Conservation (phyloP, 2,888 invertebrate species). For the Diplazon laetatorius region DNA sequence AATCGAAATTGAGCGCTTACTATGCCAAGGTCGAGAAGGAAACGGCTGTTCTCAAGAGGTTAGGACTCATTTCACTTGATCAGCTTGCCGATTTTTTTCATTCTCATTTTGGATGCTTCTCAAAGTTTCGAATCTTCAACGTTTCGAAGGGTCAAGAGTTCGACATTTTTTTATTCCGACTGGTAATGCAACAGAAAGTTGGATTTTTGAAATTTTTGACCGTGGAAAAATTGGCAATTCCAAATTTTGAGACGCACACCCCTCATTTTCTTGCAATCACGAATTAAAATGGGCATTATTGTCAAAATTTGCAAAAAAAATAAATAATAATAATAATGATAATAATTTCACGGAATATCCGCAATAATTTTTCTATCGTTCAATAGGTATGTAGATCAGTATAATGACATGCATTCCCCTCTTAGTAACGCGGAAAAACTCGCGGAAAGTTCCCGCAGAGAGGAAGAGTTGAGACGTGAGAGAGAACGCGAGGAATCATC, state of each 20-base stretch:
- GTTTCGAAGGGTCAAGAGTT: not conserved
- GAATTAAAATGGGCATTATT: too few relatives aligned
- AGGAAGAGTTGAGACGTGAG: conserved; percentile 79
- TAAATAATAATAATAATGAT: too few relatives aligned
- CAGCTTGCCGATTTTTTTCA: conserved; percentile 45
- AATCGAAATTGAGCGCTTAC: conserved; percentile 90
- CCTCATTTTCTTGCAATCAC: too few relatives aligned
- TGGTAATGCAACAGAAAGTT: too few relatives aligned
- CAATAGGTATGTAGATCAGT: conserved; percentile 80
- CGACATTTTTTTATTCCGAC: too few relatives aligned
- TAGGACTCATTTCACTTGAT: conserved; percentile 66
- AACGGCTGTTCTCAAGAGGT: conserved; percentile 84
- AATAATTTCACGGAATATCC: conserved; percentile 20
- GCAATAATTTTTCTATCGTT: conserved; percentile 72
- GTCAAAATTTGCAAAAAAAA: too few relatives aligned
- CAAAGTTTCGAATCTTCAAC: too few relatives aligned
- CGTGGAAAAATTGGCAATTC: too few relatives aligned
- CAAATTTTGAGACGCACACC: too few relatives aligned
- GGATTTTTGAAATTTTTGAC: too few relatives aligned
- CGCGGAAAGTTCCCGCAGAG: conserved; percentile 78
- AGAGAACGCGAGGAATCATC: conserved; percentile 78
- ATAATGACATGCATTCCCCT: conserved; percentile 81
- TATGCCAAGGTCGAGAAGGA: conserved; percentile 90
- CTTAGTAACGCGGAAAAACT: conserved; percentile 81
- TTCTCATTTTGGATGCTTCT: too few relatives aligned